Evolutionary conservation across 1,140 invertebrate species (phyloP).

Genomic region (Cyclargus thomasi): DNA sequence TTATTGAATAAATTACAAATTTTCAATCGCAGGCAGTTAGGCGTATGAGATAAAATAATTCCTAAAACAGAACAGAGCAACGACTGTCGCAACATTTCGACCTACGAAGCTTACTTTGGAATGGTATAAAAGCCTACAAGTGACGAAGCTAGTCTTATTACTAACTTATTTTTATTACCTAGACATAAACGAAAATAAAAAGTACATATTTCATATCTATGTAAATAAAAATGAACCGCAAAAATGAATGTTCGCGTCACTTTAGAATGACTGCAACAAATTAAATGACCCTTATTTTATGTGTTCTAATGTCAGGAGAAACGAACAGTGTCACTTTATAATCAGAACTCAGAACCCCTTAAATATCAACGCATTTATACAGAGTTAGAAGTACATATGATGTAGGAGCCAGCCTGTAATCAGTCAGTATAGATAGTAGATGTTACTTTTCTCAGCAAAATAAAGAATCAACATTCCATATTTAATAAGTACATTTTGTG

Average conservation of each 20-base stretch:
- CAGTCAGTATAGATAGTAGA: no score
- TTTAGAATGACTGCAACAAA: no score
- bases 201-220: background rate
- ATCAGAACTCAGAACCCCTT: no score
- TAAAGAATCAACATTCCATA: background rate
- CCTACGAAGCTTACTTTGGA: constrained; percentile 48
- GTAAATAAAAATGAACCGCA: no score
- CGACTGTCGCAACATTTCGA: constrained; percentile 25
- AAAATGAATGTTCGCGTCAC: no score
- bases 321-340: no score
- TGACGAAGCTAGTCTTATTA: constrained; percentile 19
- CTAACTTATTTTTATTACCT: background rate
- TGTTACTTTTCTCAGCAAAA: no score
- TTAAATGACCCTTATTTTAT: no score
- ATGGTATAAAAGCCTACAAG: constrained; percentile 44
- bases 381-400: no score
- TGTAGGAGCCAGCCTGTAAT: no score
- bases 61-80: constrained; percentile 35
- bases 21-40: constrained; percentile 42
- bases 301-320: no score
- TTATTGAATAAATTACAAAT: constrained; percentile 69
- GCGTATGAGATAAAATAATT: constrained; percentile 32
- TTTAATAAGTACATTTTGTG: background rate
- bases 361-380: no score
- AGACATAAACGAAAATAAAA: background rate